Percentiles rank a stretch among this genome's conserved stretches.
These are phyloP conservation scores for Numenius arquata DNA, from an alignment of 2,113 vertebrate genomes.

Conservation along the genomic window DNA sequence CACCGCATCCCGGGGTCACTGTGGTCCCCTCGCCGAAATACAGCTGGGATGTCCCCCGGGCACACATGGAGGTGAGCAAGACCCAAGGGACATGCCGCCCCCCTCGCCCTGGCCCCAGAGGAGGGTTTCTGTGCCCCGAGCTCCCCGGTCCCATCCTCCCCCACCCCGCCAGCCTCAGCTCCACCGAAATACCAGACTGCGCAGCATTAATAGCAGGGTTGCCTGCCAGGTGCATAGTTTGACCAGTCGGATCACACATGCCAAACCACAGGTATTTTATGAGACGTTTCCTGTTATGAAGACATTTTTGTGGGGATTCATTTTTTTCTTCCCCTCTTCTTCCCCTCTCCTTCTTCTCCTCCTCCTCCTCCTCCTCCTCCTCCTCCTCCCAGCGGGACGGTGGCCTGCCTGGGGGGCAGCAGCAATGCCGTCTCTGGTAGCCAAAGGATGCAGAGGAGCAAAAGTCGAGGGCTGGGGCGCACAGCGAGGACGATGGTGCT, in stretches of 20 bases:
- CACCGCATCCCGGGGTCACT: fast-evolving
- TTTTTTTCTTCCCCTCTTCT: constrained; percentile 15
- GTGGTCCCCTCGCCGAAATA: fast-evolving
- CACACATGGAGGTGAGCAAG: fast-evolving
- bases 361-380: background rate
- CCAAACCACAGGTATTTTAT: constrained; percentile 84
- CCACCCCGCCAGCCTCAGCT: background rate
- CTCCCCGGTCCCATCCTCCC: background rate
- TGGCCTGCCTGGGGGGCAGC: background rate
- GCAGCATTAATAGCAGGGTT: constrained; percentile 69
- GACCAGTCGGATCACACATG: constrained; percentile 60
- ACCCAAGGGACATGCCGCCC: background rate
- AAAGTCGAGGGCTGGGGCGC: background rate
- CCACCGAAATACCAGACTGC: constrained; percentile 71
- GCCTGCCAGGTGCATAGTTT: constrained; percentile 77
- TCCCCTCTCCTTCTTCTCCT: background rate
- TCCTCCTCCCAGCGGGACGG: background rate
- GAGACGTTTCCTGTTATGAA: constrained; percentile 83
- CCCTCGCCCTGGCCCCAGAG: fast-evolving
- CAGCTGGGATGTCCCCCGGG: fast-evolving
- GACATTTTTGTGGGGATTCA: constrained; percentile 72
- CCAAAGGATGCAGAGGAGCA: fast-evolving
- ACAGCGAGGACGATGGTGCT: fast-evolving
- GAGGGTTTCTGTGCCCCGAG: background rate
- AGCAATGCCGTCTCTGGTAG: fast-evolving